phyloP scores from a whole-genome alignment of 2,888 invertebrate species.

The Lymantria monacha region DNA sequence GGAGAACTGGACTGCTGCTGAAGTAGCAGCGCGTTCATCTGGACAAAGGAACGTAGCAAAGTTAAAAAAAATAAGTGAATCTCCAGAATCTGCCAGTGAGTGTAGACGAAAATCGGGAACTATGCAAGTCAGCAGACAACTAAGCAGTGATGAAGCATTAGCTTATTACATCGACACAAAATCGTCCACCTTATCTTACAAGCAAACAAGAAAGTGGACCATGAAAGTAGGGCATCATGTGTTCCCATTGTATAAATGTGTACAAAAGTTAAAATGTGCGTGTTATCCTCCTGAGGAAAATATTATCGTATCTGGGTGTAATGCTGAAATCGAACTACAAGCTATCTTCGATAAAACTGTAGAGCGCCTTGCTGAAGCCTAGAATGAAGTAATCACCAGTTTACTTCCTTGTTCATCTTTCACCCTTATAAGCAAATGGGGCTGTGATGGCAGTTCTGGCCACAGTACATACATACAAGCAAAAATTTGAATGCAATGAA shows the following conservation, averaged over 20 bases:
- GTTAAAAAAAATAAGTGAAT: neutral
- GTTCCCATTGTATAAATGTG: constrained; percentile 11
- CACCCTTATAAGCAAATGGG: no score
- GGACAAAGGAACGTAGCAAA: neutral
- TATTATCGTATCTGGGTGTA: no score
- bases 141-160: constrained; percentile 7
- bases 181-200: constrained; percentile 6
- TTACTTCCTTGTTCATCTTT: no score
- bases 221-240: constrained; percentile 14
- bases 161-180: constrained; percentile 10
- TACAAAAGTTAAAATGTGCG: no score
- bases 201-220: constrained; percentile 15
- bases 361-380: no score
- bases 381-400: no score
- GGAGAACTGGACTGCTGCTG: constrained; percentile 4
- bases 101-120: neutral
- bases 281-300: no score
- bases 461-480: no score
- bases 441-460: no score
- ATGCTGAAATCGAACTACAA: no score
- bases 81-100: neutral
- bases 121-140: neutral
- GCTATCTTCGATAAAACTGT: no score
- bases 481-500: no score
- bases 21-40: constrained; percentile 2